Evolutionary conservation across 2,888 invertebrate genomes (phyloP), one percentile per base, ranked within the genome.

Genomic region (Mellilla xanthometata): DNA sequence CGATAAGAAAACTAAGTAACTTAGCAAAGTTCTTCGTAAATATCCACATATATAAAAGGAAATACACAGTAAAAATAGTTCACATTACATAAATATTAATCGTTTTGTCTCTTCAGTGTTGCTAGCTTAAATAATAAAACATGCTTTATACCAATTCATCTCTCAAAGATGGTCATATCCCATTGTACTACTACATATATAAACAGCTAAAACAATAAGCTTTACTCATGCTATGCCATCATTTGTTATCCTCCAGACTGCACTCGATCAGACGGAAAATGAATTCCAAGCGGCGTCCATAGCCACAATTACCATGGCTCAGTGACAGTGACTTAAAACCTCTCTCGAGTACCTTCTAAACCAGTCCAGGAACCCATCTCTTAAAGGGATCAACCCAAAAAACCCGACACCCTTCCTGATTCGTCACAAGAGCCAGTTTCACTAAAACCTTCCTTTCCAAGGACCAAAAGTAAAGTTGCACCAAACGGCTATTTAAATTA

Each of bases 401-500:
- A 39, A 12, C n/a, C 12, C 10, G 15, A 22, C 35, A 28, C 31
- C 38, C 27, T 24, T 41, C 31, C 39, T 22, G 24, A 42, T 47
- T 26, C 31, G 38, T 41, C 2, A 15, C 11, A 28, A 28, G 30
- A 15, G 11, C 29, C 23, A 39, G 15, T 26, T 39, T 30, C 36
- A 33, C 29, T 19, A 31, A 43, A 36, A 43, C 39, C 11, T 28
- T 27, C 3, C 13, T 10, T 26, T 13, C 3, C 33, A 28, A 12
- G 19, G 38, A 8, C 38, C 30, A 36, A 48, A 52, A 6, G 32
- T 38, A 46, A 49, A 46, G 15, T 52, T 46, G 44, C 26, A 32
- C 56, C 52, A 49, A 58, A 58, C 56, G 51, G 55, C 62, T 68
- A 68, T 71, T 68, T 58, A 68, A 68, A 67, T 64, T 59, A 54